phyloP scores from a whole-genome alignment of 1,140 invertebrate species.

The Eupristina koningsbergeri region DNA sequence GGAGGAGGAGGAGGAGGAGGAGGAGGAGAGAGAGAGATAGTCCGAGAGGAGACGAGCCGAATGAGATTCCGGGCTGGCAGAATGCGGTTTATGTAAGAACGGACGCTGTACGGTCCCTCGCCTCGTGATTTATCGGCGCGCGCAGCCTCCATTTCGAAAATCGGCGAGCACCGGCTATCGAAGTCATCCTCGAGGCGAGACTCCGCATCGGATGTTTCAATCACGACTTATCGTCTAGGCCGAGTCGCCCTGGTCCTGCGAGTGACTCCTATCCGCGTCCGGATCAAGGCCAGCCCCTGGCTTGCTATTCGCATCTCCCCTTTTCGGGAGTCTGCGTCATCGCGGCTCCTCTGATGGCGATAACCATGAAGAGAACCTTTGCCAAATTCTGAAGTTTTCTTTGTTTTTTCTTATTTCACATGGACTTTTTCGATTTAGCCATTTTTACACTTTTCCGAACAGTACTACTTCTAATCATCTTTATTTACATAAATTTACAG shows the following conservation, averaged over 20 bases:
- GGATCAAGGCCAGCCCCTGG: neutral
- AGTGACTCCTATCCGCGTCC: too few species aligned
- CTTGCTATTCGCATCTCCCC: neutral
- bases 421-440: too few species aligned
- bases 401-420: too few species aligned
- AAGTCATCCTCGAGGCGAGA: constrained; percentile 6
- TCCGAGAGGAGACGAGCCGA: constrained; percentile 50
- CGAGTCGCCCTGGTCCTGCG: neutral
- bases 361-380: too few species aligned
- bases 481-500: too few species aligned
- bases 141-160: constrained; percentile 41
- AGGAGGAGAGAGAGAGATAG: constrained; percentile 20
- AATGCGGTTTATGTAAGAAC: constrained; percentile 45
- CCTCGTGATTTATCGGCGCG: constrained; percentile 56
- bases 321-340: neutral
- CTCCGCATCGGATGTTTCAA: constrained; percentile 27
- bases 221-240: constrained; percentile 2
- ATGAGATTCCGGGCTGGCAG: constrained; percentile 40
- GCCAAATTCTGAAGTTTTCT: neutral
- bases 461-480: too few species aligned
- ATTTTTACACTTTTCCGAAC: too few species aligned
- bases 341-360: too few species aligned
- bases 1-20: constrained; percentile 46
- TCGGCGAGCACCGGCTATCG: neutral
- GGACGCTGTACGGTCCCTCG: constrained; percentile 34